Percentiles rank a stretch among this genome's conserved stretches.
phyloP scores from a whole-genome alignment of 2,797 vertebrate species.

The Smutsia temminckii region DNA sequence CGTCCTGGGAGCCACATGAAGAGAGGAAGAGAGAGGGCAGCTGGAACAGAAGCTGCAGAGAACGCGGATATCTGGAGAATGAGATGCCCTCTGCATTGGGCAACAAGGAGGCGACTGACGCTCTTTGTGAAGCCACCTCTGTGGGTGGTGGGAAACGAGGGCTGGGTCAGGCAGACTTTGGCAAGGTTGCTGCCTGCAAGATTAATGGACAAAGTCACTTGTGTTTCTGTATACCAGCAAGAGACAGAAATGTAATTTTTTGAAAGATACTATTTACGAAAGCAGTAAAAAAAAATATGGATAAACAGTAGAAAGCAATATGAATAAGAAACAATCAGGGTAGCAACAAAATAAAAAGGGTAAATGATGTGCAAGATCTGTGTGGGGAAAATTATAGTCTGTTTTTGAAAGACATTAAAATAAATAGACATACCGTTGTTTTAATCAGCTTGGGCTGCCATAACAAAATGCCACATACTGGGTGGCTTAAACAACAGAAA shows the following conservation, averaged over 20 bases:
- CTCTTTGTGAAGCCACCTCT: neutral
- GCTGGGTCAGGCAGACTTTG: neutral
- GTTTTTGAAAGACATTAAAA: neutral
- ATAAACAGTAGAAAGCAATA: neutral
- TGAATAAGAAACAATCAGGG: no score
- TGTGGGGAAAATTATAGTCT: neutral
- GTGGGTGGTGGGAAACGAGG: neutral
- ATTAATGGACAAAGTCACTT: no score
- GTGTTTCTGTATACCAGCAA: neutral
- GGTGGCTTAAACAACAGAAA: neutral
- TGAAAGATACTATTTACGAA: neutral
- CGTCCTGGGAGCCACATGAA: accelerated
- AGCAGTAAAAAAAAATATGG: neutral
- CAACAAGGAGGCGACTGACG: neutral
- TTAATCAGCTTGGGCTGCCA: neutral
- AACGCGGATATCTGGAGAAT: neutral
- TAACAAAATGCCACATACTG: accelerated
- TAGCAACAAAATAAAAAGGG: neutral
- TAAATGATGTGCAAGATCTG: accelerated
- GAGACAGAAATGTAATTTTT: neutral
- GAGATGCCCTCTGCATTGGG: neutral
- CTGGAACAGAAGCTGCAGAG: accelerated
- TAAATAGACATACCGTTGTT: neutral
- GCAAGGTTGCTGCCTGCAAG: no score
- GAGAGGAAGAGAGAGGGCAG: neutral